Evolutionary conservation across 2,113 vertebrate genomes (phyloP).

Genomic region (Pomatorhinus ruficollis): DNA sequence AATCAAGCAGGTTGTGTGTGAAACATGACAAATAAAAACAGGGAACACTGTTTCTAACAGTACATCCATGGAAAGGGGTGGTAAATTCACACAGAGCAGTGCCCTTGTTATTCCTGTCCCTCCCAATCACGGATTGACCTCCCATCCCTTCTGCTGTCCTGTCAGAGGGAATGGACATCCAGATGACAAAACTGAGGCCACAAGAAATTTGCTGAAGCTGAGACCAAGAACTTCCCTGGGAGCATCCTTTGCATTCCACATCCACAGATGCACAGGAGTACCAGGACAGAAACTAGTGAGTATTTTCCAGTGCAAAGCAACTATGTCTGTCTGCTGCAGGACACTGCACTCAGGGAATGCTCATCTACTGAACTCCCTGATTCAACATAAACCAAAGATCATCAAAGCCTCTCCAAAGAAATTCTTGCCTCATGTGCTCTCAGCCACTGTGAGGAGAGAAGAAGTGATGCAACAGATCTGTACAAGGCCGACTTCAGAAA

Average conservation of each 20-base stretch:
- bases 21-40: not conserved
- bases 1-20: not conserved
- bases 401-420: not conserved
- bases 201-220: not conserved
- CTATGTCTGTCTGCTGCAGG: not conserved
- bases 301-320: not conserved
- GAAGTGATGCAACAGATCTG: not conserved
- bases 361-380: not conserved
- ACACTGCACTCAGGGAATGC: rapidly evolving
- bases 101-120: not conserved
- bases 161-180: not conserved
- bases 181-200: not conserved
- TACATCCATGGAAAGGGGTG: not conserved
- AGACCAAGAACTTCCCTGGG: not conserved
- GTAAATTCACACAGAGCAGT: not conserved
- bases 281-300: rapidly evolving
- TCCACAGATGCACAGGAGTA: rapidly evolving
- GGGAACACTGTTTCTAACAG: not conserved
- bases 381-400: not conserved
- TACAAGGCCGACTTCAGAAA: not conserved
- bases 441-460: not conserved
- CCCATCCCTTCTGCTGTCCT: not conserved
- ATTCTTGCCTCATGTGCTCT: not conserved
- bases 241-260: not conserved
- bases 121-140: rapidly evolving